phyloP scores from a whole-genome alignment of 2,113 vertebrate genomes.

The Phoxinus phoxinus region DNA sequence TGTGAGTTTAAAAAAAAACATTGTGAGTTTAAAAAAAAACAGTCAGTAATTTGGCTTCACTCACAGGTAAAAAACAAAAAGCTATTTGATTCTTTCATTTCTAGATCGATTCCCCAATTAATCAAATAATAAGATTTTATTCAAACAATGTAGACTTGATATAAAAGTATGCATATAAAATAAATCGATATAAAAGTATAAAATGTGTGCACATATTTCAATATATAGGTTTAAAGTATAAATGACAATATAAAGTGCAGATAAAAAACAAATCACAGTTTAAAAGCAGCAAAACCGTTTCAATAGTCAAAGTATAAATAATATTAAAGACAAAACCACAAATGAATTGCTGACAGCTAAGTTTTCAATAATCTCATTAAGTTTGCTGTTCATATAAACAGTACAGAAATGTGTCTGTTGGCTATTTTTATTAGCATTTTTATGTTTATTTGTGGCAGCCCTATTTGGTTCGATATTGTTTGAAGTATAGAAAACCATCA shows the following conservation, averaged over 20 bases:
- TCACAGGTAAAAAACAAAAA: background rate
- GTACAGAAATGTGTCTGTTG: background rate
- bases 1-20: too few relatives aligned
- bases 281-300: background rate
- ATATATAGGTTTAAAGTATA: background rate
- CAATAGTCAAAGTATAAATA: background rate
- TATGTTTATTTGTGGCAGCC: background rate
- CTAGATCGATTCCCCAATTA: background rate
- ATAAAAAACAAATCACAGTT: background rate
- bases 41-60: background rate
- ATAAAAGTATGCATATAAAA: background rate
- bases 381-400: background rate
- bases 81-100: background rate
- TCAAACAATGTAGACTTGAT: background rate
- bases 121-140: background rate
- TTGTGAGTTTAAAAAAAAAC: too few relatives aligned
- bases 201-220: background rate
- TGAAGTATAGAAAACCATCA: slow-evolving; percentile 56
- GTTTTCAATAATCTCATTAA: too few relatives aligned
- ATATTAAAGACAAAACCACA: too few relatives aligned
- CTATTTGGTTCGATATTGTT: background rate
- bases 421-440: background rate
- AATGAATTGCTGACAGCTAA: too few relatives aligned
- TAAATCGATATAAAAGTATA: background rate
- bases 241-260: background rate